phyloP scores from a whole-genome alignment of 2,113 vertebrate genomes.

The Eubucco bourcierii region DNA sequence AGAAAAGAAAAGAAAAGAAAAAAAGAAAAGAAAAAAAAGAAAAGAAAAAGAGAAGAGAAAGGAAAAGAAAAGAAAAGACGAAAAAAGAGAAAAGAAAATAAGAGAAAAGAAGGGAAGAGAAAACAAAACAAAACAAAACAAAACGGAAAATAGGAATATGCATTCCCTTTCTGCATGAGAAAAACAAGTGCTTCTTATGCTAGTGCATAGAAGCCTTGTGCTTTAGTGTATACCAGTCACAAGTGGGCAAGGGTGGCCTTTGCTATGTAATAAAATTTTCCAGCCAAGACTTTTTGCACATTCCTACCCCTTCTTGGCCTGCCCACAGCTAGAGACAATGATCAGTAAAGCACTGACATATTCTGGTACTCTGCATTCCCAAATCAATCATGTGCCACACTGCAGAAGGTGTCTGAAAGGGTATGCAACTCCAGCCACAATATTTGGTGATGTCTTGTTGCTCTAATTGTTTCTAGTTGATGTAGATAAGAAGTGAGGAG shows the following conservation, averaged over 20 bases:
- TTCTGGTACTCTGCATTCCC: neutral
- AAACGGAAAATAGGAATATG: neutral
- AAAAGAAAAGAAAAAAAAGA: no score
- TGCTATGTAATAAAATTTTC: neutral
- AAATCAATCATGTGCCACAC: neutral
- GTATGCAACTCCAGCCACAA: neutral
- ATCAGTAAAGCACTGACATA: neutral
- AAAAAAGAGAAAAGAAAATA: no score
- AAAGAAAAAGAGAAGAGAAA: no score
- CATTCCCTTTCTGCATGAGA: neutral
- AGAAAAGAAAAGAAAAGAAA: no score
- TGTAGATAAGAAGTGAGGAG: neutral
- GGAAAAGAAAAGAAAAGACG: no score
- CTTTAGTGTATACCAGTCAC: neutral
- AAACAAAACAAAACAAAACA: no score
- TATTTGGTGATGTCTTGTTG: neutral
- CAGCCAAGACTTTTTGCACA: neutral
- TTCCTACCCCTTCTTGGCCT: neutral
- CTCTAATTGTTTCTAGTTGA: neutral
- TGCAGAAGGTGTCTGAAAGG: neutral
- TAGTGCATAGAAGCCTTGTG: neutral
- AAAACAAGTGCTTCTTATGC: neutral
- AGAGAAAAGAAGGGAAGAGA: no score
- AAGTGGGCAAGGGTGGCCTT: neutral
- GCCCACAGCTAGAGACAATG: neutral